Base-by-base conservation (phyloP, 1,140 invertebrate genomes). In the Belonocnema kinseyi region DNA sequence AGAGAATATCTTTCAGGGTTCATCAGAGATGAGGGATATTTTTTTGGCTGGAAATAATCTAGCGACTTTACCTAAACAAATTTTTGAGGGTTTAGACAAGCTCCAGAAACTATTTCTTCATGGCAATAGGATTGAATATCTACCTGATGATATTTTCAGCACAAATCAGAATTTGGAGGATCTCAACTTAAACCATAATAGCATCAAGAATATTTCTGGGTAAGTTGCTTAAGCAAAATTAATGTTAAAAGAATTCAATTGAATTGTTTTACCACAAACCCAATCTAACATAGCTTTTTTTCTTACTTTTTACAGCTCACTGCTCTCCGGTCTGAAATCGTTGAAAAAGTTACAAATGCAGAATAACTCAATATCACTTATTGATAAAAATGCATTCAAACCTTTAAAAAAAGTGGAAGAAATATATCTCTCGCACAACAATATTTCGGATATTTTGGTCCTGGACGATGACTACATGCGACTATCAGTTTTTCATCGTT, bases 31-130 rank as follows among this genome's bases (percentile, higher is more conserved):
- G 70, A 91, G 85, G 4, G 93, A 92, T 82, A 90, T 95, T 76
- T 92, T 91, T 26, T 83, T 95, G 50, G 85, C 90, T 33, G 87
- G 90, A 50, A 95, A 95, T 82, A 86, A 88, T 52, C 85, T 95
- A 14, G 85, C 74, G 56, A 87, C 84, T 21, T 78, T 95, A 40
- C 93, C 93, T 3, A 88, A 90, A 53, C 84, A 90, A 16, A 83
- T 94, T 19, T 93, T 95, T 77, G 89, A 91, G 72, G 92, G 94
- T 82, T 92, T 94, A 84, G 88, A 84, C 2, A 92, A 94, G 58
- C 85, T 95, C 1, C 66, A 88, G 2, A 88, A 87, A 21, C 82
- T 95, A 56, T 90, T 93, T 80, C 85, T 95, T 46, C 91, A 90
- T 79, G 87, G 90, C 19, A 95, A 95, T 84, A 83, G 89, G 46